phyloP scores from a whole-genome alignment of 1,140 invertebrate species.

The Drosophila sp. region DNA sequence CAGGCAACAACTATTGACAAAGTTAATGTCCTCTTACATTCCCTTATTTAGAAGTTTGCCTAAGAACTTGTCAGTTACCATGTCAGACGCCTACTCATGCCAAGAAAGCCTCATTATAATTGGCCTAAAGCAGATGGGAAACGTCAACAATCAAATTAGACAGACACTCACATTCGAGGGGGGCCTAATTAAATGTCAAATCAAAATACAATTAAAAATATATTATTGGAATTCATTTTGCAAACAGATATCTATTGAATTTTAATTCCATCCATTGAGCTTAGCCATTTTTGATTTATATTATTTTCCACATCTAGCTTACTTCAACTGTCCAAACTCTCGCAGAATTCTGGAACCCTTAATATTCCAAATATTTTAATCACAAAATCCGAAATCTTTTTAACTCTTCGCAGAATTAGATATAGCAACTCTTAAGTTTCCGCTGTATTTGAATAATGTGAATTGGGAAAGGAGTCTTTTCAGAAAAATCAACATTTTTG shows the following conservation, averaged over 20 bases:
- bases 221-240: no score
- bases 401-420: no score
- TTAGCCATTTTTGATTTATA: no score
- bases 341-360: no score
- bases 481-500: no score
- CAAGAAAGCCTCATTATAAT: slow-evolving; percentile 63
- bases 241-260: no score
- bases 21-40: neutral
- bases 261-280: no score
- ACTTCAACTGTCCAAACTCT: no score
- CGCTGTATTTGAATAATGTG: neutral
- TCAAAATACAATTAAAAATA: neutral
- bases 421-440: no score
- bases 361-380: no score
- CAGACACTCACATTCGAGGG: slow-evolving; percentile 14
- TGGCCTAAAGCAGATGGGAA: slow-evolving; percentile 48
- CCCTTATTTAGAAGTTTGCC: slow-evolving; percentile 12
- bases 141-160: slow-evolving; percentile 58
- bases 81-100: neutral
- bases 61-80: slow-evolving; percentile 40
- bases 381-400: no score
- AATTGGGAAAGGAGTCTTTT: neutral
- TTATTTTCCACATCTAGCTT: no score
- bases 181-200: neutral
- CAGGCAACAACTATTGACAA: slow-evolving; percentile 53